Conservation (phyloP, 2,113 vertebrate species). For the Rissa tridactyla region DNA sequence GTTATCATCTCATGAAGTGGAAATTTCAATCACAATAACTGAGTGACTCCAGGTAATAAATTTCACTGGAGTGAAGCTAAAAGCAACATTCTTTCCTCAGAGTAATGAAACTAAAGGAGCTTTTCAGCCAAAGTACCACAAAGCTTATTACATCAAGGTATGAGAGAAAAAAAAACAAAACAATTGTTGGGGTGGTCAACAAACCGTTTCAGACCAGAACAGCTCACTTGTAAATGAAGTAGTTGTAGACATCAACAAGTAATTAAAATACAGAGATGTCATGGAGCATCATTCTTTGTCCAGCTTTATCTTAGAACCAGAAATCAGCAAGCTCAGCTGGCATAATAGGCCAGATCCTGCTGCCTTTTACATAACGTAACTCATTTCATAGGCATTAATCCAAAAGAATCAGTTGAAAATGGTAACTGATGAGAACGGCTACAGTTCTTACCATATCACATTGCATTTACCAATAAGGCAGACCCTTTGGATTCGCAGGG, state of each 20-base stretch:
- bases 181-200: not conserved
- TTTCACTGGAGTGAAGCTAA: not conserved
- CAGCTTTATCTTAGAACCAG: not conserved
- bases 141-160: not conserved
- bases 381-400: not conserved
- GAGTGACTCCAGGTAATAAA: not conserved
- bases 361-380: not conserved
- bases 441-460: not conserved
- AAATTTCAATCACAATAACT: conserved; percentile 45
- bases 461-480: not conserved
- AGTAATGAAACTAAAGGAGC: not conserved
- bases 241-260: not conserved
- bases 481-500: not conserved
- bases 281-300: not conserved
- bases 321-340: not conserved
- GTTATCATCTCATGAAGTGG: not conserved
- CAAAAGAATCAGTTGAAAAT: not conserved
- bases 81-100: not conserved
- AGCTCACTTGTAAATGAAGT: not conserved
- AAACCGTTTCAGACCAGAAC: conserved; percentile 12
- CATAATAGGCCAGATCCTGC: not conserved
- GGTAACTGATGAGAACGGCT: not conserved
- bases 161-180: not conserved
- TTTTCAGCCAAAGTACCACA: not conserved
- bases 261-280: not conserved